Evolutionary conservation across 1,140 invertebrate species (phyloP), one percentile per base, ranked within the genome.

Genomic region (Calliphora vicina): DNA sequence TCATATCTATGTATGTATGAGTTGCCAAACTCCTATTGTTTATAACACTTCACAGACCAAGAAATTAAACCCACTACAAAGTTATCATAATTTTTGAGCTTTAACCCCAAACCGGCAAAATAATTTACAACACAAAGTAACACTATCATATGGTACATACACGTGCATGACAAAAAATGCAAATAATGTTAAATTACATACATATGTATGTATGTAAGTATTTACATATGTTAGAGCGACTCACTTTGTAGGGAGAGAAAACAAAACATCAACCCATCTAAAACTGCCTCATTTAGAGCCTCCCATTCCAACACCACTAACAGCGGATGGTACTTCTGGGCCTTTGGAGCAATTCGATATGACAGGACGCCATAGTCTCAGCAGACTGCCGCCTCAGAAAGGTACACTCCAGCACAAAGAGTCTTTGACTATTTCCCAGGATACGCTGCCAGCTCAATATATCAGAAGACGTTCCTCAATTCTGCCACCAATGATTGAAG

Each of bases 331-430:
- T 35, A 90, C 89, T 10, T 88, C 89, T 8, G 86, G 89, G 0
- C 89, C 89, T 2, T 90, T 88, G 13, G 89, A 90, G 0, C 89
- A 90, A 81, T 90, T 90, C 57, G 88, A 90, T 15, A 90, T 90
- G 89, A 86, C 85, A 23, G 86, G 88, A 0, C 74, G 89, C 0
- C 84, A 86, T 27, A 88, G 86, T 84, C 86, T 87, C 13, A 88
- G 86, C 82, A 88, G 88, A 71, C 84, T 85, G 26, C 87, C 84
- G 25, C 86, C 89, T 8, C 85, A 86, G 10, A 89, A 89, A 71
- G 86, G 89, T 15, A 90, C 89, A 26, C 82, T 90, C 10, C 89
- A 90, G 84, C 86, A 90, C 26, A 50, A 87, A 15, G 89, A 90
- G 45, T 87, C 88, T 9, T 35, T 87, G 2, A 87, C 87, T 26